Evolutionary conservation across 2,113 vertebrate species (phyloP).

Genomic region (Channa argus): DNA sequence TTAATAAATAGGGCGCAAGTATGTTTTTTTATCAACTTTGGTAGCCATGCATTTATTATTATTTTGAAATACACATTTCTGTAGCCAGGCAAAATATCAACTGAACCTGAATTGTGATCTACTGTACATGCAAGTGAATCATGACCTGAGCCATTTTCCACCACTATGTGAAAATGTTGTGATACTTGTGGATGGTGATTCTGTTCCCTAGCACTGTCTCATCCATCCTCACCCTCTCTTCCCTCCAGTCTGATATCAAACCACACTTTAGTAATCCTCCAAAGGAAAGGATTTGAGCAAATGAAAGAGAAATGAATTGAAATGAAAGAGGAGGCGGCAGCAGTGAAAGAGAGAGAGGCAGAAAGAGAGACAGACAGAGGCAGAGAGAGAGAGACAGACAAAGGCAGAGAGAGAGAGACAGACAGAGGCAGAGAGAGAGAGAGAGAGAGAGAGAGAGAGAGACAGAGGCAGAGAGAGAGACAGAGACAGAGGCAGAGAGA

Average conservation of each 20-base stretch:
- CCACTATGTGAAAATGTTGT: slow-evolving; percentile 58
- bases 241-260: slow-evolving; percentile 76
- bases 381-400: no score
- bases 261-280: slow-evolving; percentile 80
- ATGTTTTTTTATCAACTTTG: no score
- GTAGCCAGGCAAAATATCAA: not conserved
- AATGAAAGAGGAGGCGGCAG: slow-evolving; percentile 74
- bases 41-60: not conserved
- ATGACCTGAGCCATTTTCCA: slow-evolving; percentile 43
- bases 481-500: slow-evolving; percentile 25
- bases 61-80: not conserved
- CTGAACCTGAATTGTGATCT: slow-evolving; percentile 14
- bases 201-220: slow-evolving; percentile 34
- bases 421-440: no score
- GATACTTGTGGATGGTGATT: slow-evolving; percentile 65
- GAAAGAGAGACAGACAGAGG: slow-evolving; percentile 18
- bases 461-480: no score
- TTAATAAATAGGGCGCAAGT: no score
- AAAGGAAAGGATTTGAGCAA: slow-evolving; percentile 79
- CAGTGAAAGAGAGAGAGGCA: slow-evolving; percentile 58
- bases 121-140: slow-evolving; percentile 8
- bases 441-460: no score
- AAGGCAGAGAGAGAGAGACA: no score
- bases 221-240: slow-evolving; percentile 26
- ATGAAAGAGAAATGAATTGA: slow-evolving; percentile 35